Base-by-base conservation (phyloP, 2,113 vertebrate genomes). In the Oriolus oriolus region DNA sequence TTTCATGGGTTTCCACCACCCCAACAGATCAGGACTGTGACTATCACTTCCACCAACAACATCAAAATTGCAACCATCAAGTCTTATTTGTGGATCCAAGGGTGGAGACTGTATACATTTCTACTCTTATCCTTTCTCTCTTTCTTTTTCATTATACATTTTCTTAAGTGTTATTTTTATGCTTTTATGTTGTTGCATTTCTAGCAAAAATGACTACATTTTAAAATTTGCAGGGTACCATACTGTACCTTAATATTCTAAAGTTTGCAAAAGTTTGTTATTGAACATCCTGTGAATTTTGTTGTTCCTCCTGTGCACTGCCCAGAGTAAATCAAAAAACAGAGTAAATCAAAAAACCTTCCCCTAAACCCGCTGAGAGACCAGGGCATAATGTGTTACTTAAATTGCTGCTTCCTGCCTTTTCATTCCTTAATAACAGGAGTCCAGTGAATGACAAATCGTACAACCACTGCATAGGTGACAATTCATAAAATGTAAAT, bases 291-390 rank as follows among this genome's bases (percentile, higher is more conserved):
- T 45, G 11, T 6, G 5, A 39, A 39, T 53, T 69, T 52, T 53
- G 37, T 53, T 60, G 18, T 69, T 87, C 53, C 18, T 53, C 37
- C 39, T 23, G 37, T 1, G 1, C 27, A 28, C 11, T 68, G 18
- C 27, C 37, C 1, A 1, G 22, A 53, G 45, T 53, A 69, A 53
- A 53, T 39, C 39, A 60, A 45, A 19, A 14, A 52, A 18, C 9
- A 1, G 22, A 53, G 45, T 53, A 69, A 53, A 53, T 39, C 39
- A 60, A 45, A 19, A 14, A 52, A 18, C 9, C 17, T 45, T 28
- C 33, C 33, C 45, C 22, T 45, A 33, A 69, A 24, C 54, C 18
- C 1, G 0, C 37, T 0, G 0, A 28, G 22, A 27, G 45, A 44
- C 37, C 27, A 52, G 27, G 26, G 8, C 31, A 19, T 26, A 59